These are phyloP conservation scores for Netelia virgata DNA, from an alignment of 2,888 invertebrate species.

Conservation along the genomic window DNA sequence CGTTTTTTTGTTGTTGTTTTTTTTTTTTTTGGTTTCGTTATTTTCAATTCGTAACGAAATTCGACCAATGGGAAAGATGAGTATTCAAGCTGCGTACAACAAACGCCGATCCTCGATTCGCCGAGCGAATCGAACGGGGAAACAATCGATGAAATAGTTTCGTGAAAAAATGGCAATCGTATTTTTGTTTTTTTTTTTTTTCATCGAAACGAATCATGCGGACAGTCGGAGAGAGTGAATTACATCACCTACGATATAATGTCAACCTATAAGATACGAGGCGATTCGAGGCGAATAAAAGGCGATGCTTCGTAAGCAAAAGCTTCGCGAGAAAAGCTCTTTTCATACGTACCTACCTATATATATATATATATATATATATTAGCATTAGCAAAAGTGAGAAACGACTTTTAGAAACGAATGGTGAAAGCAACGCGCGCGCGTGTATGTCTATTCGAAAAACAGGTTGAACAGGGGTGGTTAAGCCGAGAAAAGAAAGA, in stretches of 20 bases:
- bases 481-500: not conserved
- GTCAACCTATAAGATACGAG: not conserved
- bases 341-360: not conserved
- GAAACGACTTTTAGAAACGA: constrained; percentile 27
- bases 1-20: too few relatives aligned
- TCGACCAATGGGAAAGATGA: constrained; percentile 6
- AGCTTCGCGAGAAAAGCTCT: not conserved
- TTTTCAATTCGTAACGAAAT: not conserved
- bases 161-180: not conserved
- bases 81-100: constrained; percentile 18
- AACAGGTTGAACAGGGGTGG: constrained; percentile 39
- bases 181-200: not conserved
- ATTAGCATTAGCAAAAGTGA: not conserved
- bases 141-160: constrained; percentile 6
- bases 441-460: constrained; percentile 32
- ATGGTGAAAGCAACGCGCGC: constrained; percentile 22
- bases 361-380: not conserved
- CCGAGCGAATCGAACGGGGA: not conserved
- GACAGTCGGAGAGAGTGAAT: too few relatives aligned
- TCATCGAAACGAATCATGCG: too few relatives aligned
- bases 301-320: constrained; percentile 28
- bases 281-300: constrained; percentile 26
- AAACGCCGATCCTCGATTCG: too few relatives aligned
- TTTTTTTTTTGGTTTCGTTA: constrained; percentile 10
- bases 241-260: not conserved